These are phyloP conservation scores for Phoxinus dragarum DNA, from an alignment of 2,797 vertebrate genomes.

Conservation along the genomic window DNA sequence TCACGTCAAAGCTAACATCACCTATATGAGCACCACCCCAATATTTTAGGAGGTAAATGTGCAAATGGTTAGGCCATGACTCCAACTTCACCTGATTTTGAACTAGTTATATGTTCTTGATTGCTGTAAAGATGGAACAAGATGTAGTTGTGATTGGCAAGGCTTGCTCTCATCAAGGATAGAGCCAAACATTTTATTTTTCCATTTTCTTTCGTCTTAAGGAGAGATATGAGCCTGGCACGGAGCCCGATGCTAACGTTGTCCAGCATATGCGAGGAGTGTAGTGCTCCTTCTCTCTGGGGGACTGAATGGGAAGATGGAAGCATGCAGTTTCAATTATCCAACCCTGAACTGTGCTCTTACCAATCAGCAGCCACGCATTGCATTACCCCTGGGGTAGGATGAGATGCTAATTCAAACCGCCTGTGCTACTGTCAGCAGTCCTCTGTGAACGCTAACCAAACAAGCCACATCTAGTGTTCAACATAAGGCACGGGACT, in stretches of 20 bases:
- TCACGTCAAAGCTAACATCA: neutral
- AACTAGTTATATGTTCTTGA: neutral
- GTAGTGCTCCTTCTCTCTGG: constrained; percentile 42
- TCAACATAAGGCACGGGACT: constrained; percentile 41
- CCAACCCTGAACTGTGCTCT: constrained; percentile 50
- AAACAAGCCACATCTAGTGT: constrained; percentile 47
- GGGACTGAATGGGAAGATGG: constrained; percentile 41
- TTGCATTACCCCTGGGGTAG: constrained; percentile 46
- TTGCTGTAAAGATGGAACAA: constrained; percentile 9
- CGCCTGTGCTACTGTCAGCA: constrained; percentile 69
- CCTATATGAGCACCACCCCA: neutral
- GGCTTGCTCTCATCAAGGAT: constrained; percentile 33
- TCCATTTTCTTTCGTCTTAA: constrained; percentile 31
- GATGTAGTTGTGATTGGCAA: constrained; percentile 25
- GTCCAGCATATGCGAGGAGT: constrained; percentile 43
- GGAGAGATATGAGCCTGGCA: constrained; percentile 61
- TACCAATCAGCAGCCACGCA: constrained; percentile 45
- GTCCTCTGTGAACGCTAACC: constrained; percentile 66
- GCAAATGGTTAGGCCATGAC: neutral
- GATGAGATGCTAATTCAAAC: constrained; percentile 72
- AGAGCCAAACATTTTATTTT: constrained; percentile 37
- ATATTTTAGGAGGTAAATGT: neutral
- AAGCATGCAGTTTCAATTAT: constrained; percentile 58
- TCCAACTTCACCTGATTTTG: neutral
- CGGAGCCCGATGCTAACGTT: constrained; percentile 28